phyloP scores from a whole-genome alignment of 2,113 vertebrate species.

The Heterocephalus glaber region DNA sequence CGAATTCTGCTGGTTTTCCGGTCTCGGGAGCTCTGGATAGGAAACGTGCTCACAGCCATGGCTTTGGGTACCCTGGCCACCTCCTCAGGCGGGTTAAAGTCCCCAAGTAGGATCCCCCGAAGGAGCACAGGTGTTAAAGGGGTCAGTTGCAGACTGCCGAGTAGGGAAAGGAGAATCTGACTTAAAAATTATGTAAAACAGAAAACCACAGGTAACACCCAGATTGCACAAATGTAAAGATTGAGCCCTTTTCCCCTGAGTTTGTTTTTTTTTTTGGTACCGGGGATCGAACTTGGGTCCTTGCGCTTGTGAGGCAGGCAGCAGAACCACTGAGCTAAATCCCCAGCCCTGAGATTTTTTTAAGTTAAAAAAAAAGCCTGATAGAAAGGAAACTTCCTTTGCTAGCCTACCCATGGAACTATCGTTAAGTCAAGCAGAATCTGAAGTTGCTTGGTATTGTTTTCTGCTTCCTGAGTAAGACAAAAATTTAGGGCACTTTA shows the following conservation, averaged over 20 bases:
- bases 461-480: not conserved
- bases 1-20: not conserved
- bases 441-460: not conserved
- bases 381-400: not conserved
- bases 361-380: not conserved
- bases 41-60: not conserved
- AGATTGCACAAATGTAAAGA: not conserved
- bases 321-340: no score
- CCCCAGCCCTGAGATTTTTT: slow-evolving; percentile 13
- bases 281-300: no score
- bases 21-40: not conserved
- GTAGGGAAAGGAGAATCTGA: not conserved
- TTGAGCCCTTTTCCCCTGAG: not conserved
- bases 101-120: not conserved
- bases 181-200: not conserved
- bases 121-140: not conserved
- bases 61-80: not conserved
- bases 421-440: not conserved
- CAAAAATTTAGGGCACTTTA: not conserved
- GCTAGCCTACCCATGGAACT: not conserved
- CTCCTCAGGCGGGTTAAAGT: not conserved
- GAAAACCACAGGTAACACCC: not conserved
- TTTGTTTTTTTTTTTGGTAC: no score
- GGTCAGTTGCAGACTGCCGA: not conserved
- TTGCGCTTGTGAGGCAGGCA: no score